Conservation (phyloP, 2,113 vertebrate genomes). For the Ptilorrhoa leucosticta region DNA sequence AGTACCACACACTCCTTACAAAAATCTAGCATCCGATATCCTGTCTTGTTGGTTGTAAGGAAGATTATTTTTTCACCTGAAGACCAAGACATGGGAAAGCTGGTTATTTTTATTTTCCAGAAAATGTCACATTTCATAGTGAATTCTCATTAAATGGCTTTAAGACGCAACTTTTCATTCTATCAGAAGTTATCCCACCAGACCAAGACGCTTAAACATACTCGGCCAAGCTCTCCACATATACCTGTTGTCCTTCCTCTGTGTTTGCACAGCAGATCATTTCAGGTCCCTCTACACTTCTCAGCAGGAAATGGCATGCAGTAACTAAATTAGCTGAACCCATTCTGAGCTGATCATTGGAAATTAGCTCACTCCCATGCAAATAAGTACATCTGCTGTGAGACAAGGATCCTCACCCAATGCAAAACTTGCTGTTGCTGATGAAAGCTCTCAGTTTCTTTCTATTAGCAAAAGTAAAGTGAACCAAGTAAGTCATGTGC, state of each 20-base stretch:
- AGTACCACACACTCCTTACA: background rate
- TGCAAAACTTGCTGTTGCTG: background rate
- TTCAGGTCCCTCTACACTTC: background rate
- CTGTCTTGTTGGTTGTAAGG: background rate
- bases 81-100: background rate
- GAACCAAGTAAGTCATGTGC: conserved; percentile 12
- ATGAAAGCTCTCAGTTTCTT: conserved; percentile 25
- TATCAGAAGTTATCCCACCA: background rate
- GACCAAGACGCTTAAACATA: background rate
- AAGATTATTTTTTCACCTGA: background rate
- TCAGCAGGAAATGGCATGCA: background rate
- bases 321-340: background rate
- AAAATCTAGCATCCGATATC: background rate
- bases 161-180: background rate
- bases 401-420: conserved; percentile 12
- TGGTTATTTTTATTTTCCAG: background rate
- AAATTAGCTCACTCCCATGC: conserved; percentile 23
- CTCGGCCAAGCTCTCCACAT: background rate
- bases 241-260: background rate
- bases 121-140: background rate
- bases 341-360: background rate
- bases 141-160: background rate
- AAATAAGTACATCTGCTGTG: conserved; percentile 13
- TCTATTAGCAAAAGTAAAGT: conserved; percentile 24
- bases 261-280: background rate